Evolutionary conservation across 2,113 vertebrate genomes (phyloP).

Genomic region (Oxyruncus cristatus): DNA sequence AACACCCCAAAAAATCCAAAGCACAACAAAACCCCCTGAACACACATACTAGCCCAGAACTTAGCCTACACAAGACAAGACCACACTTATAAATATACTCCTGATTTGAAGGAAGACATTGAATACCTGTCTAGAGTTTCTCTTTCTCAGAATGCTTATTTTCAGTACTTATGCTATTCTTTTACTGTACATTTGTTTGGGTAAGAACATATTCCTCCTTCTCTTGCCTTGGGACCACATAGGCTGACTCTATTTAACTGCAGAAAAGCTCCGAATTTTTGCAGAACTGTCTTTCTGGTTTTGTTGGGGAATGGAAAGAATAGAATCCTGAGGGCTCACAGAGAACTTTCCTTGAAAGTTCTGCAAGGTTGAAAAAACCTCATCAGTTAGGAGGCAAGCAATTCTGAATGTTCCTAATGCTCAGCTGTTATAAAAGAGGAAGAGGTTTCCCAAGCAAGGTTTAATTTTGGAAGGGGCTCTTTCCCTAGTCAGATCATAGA

Average conservation of each 20-base stretch:
- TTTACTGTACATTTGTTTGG: background rate
- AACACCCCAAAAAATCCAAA: background rate
- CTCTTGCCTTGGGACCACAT: background rate
- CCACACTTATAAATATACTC: background rate
- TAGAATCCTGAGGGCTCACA: background rate
- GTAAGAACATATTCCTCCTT: background rate
- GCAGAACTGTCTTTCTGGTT: background rate
- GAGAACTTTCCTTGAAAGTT: background rate
- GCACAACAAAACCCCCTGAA: background rate
- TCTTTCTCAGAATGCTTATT: background rate
- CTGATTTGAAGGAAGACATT: background rate
- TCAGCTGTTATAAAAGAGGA: background rate
- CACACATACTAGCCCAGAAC: background rate
- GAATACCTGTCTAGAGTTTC: background rate
- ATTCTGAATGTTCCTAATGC: background rate
- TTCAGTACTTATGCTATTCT: background rate
- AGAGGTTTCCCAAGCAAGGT: background rate
- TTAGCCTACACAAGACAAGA: background rate
- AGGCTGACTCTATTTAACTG: background rate
- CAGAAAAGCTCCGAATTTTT: background rate
- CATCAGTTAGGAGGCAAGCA: background rate
- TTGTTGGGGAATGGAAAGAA: background rate
- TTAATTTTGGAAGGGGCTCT: background rate
- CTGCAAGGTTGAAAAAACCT: background rate
- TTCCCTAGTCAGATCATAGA: background rate